Percentiles rank a stretch among this genome's conserved stretches.
Conservation (phyloP, 2,888 invertebrate genomes). For the Autographa gamma region DNA sequence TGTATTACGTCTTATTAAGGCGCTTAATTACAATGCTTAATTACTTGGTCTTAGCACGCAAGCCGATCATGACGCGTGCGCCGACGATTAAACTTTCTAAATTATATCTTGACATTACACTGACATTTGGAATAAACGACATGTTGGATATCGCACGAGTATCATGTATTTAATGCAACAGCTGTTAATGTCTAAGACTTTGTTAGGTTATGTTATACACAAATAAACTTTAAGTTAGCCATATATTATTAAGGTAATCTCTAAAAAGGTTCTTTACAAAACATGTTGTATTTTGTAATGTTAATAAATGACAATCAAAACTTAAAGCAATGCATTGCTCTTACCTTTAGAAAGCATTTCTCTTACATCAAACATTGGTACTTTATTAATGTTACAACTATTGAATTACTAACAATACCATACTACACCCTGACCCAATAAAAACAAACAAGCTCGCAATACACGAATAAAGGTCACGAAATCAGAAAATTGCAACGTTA, state of each 20-base stretch:
- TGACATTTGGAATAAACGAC: conserved; percentile 51
- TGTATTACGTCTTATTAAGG: conserved; percentile 49
- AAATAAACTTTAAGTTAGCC: too few relatives aligned
- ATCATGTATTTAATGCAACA: background rate
- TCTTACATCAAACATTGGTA: too few relatives aligned
- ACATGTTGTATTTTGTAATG: too few relatives aligned
- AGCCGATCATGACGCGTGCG: conserved; percentile 48
- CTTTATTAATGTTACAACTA: background rate
- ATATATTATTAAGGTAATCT: too few relatives aligned
- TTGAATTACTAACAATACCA: background rate
- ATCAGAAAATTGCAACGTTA: conserved; percentile 55
- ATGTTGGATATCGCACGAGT: conserved; percentile 31
- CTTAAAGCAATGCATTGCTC: too few relatives aligned
- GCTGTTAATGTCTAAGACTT: background rate
- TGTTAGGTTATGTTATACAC: background rate
- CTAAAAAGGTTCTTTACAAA: too few relatives aligned
- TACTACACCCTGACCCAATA: background rate
- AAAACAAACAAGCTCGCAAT: conserved; percentile 11
- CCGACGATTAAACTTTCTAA: conserved; percentile 56
- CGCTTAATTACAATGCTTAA: conserved; percentile 40
- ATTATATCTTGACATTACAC: conserved; percentile 56
- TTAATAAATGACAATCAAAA: too few relatives aligned
- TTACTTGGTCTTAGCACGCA: conserved; percentile 48
- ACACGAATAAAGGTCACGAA: conserved; percentile 44
- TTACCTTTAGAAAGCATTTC: too few relatives aligned